Base-by-base conservation (phyloP, 2,888 invertebrate genomes). In the Polyploca ridens region DNA sequence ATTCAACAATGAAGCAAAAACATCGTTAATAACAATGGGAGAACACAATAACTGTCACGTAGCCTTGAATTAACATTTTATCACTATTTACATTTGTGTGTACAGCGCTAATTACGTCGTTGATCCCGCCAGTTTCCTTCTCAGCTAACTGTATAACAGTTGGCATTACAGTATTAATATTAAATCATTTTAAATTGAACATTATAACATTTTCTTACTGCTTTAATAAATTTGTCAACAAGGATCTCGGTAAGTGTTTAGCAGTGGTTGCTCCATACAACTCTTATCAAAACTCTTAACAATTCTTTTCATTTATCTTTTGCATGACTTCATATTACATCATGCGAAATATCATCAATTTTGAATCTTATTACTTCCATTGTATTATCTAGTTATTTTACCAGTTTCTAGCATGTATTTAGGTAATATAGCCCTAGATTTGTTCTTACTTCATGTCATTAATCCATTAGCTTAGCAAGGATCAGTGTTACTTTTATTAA, bases 21-120 rank as follows among this genome's bases (percentile, higher is more conserved):
- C 71, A 70, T 71, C 57, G 66, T 58, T 58, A 69, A 61, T 41
- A 63, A 69, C 59, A 68, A 69, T 54, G 19, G 54, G 54, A 54
- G 69, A 70, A 67, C 67, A 79, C 74, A 78, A 78, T 77, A 74
- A 73, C 75, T 64, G 70, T 78, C 74, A 80, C 76, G 72, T 79
- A 83, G 73, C 84, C 84, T 84, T 85, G 80, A 83, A 83, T 88
- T 86, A 84, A 82, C 78, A 83, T 80, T 79, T 80, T 82, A 78
- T 81, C 79, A 82, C 82, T 83, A 83, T 83, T 82, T 75, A 66
- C 78, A 81, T 80, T 83, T 79, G 83, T 81, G 73, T 79, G 83
- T 81, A 74, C 73, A 64, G 61, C 64, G 73, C 73, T 82, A 79
- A 76, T 82, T 78, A 75, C 76, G 70, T 68, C 74, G 63, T 74